Conservation (phyloP, 1,140 invertebrate species). For the Drosophila aff. region DNA sequence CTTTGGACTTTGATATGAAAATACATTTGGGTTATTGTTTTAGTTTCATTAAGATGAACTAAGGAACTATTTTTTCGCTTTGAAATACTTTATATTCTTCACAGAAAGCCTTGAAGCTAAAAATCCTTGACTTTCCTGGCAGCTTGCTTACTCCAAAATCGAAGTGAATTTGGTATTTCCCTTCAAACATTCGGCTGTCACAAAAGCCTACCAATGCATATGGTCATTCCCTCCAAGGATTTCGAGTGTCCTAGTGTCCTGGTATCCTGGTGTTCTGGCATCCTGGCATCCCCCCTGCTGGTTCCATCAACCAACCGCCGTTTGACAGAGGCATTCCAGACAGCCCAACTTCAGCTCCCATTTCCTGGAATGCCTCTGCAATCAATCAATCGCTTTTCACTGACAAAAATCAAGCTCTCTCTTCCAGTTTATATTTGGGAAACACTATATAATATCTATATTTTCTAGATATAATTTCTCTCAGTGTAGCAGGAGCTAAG, state of each 20-base stretch:
- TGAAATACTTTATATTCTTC: no score
- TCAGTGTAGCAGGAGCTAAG: background rate
- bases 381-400: slow-evolving; percentile 6
- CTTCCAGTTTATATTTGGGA: no score
- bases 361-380: background rate
- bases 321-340: slow-evolving; percentile 3
- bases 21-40: background rate
- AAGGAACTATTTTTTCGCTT: no score
- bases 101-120: background rate
- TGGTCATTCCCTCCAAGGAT: no score
- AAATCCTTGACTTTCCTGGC: no score
- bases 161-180: background rate
- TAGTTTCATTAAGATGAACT: no score
- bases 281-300: background rate
- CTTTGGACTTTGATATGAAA: background rate
- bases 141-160: background rate
- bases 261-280: no score
- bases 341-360: background rate
- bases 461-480: background rate
- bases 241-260: no score
- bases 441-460: background rate
- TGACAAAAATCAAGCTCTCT: background rate
- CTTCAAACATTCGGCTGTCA: background rate
- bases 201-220: background rate
- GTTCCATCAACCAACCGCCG: background rate